Evolutionary conservation across 2,113 vertebrate genomes (phyloP), one percentile per base, ranked within the genome.

Genomic region (Lycaon pictus): DNA sequence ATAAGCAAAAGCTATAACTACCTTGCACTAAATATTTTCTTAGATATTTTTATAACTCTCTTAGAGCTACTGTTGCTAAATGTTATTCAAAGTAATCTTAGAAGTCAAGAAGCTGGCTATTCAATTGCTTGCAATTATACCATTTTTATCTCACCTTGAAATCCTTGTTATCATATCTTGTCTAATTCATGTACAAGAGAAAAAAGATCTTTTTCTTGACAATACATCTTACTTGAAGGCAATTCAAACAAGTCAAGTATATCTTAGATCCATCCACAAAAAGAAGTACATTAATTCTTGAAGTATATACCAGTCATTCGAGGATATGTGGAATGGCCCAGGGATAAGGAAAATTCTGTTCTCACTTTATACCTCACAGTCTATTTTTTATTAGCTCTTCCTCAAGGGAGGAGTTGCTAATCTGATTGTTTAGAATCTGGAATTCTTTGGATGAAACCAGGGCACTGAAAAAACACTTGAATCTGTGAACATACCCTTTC

Each of bases 11-110:
- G 5, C 25, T 90, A 48, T 67, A 88, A 35, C 12, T 86, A 25
- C 10, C 17, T 93, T 95, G 67, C 80, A 53, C 77, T 88, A 96
- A 98, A 88, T 12, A 77, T 84, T 95, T 88, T 94, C 53, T 96
- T 79, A 96, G 88, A 69, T 87, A 95, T 88, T 60, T 88, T 80
- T 32, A 93, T 74, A 56, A 20, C 48, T 98, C 37, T 97, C 65
- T 91, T 90, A 43, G 88, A 85, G 35, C 17, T 77, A 85, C n/a
- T 48, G 48, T 35, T 72, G 0, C 4, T n/a, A 63, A 98, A 87
- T 72, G 5, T 60, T 95, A 17, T 86, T 79, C 32, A 81, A 17
- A 55, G 37, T 82, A 81, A 90, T 58, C 35, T 86, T 91, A 93
- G 4, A 88, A 1, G 2, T n/a, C 37, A 90, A 97, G 53, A 23